A percentile compares a stretch with the other conserved stretches of the same genome.
phyloP scores from a whole-genome alignment of 2,888 invertebrate species.

The Sipha maydis region DNA sequence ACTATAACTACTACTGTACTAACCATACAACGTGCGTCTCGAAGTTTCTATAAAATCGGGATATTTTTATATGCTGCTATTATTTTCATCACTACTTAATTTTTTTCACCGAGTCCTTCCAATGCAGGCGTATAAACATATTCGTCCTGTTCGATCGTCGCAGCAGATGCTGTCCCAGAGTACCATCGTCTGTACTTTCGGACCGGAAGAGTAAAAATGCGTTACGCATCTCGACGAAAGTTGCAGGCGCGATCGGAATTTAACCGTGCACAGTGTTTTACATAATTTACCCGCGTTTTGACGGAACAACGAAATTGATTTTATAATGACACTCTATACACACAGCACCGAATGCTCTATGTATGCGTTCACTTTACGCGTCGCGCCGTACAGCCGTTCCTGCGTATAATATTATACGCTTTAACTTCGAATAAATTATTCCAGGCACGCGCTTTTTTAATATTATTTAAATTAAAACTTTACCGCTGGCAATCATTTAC shows the following conservation, averaged over 20 bases:
- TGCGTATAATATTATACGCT: background rate
- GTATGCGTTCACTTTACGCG: background rate
- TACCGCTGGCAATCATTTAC: background rate
- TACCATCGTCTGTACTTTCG: slow-evolving; percentile 31
- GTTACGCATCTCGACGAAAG: slow-evolving; percentile 17
- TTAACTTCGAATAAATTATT: slow-evolving; percentile 15
- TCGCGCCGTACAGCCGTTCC: too few species aligned
- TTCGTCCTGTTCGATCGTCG: background rate
- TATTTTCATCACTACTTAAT: slow-evolving; percentile 3
- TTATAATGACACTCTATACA: slow-evolving; percentile 34
- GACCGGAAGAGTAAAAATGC: slow-evolving; percentile 39
- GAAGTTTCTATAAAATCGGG: background rate
- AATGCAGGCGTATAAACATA: too few species aligned
- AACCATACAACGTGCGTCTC: background rate
- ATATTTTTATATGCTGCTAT: background rate
- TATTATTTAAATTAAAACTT: slow-evolving; percentile 20
- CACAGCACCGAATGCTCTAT: background rate
- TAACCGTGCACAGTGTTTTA: slow-evolving; percentile 2
- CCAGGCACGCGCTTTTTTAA: slow-evolving; percentile 6
- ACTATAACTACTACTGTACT: too few species aligned
- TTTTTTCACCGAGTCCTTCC: too few species aligned
- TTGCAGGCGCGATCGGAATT: slow-evolving; percentile 24
- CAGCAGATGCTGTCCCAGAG: background rate
- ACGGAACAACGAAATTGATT: slow-evolving; percentile 30
- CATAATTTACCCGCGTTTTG: slow-evolving; percentile 8